Percentiles rank a stretch among this genome's conserved stretches.
Evolutionary conservation across 1,140 invertebrate species (phyloP).

Genomic region (Drosophila pseudoobscura): DNA sequence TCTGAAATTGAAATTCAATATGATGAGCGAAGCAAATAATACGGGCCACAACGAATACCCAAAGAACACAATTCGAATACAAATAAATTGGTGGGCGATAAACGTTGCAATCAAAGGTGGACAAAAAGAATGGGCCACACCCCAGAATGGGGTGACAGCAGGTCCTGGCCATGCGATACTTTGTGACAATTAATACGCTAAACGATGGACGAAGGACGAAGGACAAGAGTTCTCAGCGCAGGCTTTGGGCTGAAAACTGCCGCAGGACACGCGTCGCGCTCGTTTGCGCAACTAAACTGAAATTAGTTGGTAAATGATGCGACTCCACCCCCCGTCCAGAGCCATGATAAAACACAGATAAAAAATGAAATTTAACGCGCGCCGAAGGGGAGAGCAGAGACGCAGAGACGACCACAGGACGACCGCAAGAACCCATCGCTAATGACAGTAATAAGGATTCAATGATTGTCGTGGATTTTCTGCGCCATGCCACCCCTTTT

Average conservation of each 20-base stretch:
- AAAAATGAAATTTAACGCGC: conserved; percentile 59
- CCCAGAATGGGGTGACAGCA: conserved; percentile 31
- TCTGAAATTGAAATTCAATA: conserved; percentile 81
- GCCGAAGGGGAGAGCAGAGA: conserved; percentile 13
- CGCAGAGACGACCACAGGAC: conserved; percentile 48
- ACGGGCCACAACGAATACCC: conserved; percentile 13
- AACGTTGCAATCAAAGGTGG: conserved; percentile 73
- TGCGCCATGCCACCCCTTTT: conserved; percentile 59
- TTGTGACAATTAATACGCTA: conserved; percentile 81
- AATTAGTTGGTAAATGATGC: conserved; percentile 76
- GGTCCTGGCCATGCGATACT: conserved; percentile 67
- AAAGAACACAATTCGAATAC: conserved; percentile 59
- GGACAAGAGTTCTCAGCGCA: conserved; percentile 58
- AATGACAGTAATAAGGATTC: conserved; percentile 81
- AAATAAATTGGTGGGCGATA: conserved; percentile 79
- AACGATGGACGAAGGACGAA: conserved; percentile 54
- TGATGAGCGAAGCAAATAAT: conserved; percentile 63
- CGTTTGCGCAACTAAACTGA: conserved; percentile 79
- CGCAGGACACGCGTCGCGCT: conserved; percentile 73
- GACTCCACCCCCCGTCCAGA: conserved; percentile 25
- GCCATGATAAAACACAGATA: conserved; percentile 63
- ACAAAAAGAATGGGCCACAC: conserved; percentile 18
- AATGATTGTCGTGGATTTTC: conserved; percentile 76
- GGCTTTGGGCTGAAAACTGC: conserved; percentile 62
- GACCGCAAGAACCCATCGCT: conserved; percentile 61